Evolutionary conservation across 2,113 vertebrate genomes (phyloP).

Genomic region (Myocastor coypus): DNA sequence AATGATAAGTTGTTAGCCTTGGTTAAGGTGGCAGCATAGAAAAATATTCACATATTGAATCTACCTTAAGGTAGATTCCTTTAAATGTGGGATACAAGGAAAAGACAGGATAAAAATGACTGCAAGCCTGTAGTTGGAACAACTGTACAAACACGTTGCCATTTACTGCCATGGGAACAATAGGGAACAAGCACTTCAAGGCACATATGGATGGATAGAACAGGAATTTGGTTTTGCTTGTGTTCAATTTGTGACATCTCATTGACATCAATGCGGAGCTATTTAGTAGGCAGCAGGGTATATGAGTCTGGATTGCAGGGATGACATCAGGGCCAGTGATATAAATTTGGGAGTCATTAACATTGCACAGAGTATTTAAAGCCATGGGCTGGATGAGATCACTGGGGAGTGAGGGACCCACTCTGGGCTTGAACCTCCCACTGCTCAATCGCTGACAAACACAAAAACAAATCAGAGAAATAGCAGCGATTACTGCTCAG

Average conservation of each 20-base stretch:
- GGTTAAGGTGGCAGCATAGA: background rate
- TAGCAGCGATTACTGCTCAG: conserved; percentile 66
- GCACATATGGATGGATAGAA: background rate
- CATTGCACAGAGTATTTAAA: conserved; percentile 63
- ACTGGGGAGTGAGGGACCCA: background rate
- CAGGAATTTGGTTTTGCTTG: background rate
- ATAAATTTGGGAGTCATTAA: conserved; percentile 66
- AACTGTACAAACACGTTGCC: background rate
- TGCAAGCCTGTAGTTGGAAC: background rate
- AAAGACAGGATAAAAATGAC: background rate
- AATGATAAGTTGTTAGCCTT: background rate
- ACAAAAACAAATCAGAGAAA: conserved; percentile 73
- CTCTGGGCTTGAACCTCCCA: conserved; percentile 61
- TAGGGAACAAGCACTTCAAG: background rate
- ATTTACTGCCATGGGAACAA: background rate
- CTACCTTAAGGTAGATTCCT: background rate
- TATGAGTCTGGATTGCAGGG: background rate
- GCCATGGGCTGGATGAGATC: conserved; percentile 61
- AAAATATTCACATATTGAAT: background rate
- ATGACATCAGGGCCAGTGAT: conserved; percentile 55
- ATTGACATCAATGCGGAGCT: conserved; percentile 32
- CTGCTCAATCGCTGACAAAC: conserved; percentile 67
- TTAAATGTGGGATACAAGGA: background rate
- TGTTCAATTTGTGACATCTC: background rate
- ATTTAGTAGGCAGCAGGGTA: background rate